Conservation (phyloP, 2,888 invertebrate species). For the Morinoia aosen region DNA sequence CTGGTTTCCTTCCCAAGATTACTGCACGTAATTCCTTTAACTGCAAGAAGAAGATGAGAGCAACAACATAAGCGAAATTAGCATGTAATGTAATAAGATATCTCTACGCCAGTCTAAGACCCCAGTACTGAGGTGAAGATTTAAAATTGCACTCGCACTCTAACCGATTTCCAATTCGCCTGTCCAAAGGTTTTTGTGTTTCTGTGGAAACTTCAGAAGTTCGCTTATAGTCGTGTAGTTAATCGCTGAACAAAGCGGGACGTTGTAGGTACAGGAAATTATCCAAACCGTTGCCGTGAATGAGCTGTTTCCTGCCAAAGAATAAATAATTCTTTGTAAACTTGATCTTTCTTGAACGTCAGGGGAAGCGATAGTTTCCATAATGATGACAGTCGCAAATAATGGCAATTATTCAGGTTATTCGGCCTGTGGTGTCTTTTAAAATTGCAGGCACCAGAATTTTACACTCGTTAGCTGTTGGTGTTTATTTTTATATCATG, state of each 20-base stretch:
- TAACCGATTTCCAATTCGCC: neutral
- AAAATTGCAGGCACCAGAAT: no score
- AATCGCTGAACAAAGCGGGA: neutral
- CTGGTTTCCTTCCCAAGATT: no score
- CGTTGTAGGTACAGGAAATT: neutral
- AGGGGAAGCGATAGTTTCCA: neutral
- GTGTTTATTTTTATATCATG: no score
- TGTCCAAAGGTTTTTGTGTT: neutral
- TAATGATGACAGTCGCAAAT: no score
- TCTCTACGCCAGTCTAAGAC: neutral
- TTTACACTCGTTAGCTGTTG: no score
- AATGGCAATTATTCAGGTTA: no score
- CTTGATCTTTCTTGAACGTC: neutral
- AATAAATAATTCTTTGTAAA: neutral
- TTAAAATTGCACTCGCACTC: neutral
- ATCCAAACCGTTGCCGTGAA: neutral
- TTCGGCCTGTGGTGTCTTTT: no score
- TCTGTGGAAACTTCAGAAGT: neutral
- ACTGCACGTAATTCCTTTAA: no score
- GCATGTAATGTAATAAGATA: neutral
- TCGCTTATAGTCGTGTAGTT: neutral
- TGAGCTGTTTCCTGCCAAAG: neutral
- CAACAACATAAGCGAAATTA: neutral
- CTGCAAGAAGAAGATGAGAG: neutral
- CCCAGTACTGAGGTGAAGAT: neutral